phyloP scores from a whole-genome alignment of 2,888 invertebrate genomes.

The Marasmarcha lunaedactyla region DNA sequence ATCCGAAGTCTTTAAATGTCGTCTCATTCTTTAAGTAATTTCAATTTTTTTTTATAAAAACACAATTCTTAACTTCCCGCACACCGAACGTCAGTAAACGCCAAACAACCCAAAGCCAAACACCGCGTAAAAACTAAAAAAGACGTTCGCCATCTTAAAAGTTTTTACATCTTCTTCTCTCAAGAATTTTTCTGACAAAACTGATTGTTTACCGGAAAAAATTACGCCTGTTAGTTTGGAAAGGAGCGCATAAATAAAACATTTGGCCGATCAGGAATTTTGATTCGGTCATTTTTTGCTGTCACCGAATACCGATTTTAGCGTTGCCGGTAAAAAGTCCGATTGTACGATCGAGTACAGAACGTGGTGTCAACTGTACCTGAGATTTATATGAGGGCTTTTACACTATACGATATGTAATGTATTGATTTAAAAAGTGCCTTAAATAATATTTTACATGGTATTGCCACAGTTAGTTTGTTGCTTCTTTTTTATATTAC shows the following conservation, averaged over 20 bases:
- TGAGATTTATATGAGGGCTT: slow-evolving; percentile 35
- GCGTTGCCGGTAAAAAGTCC: slow-evolving; percentile 36
- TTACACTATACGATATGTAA: slow-evolving; percentile 27
- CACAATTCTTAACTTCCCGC: too few relatives aligned
- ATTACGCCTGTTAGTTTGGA: slow-evolving; percentile 65
- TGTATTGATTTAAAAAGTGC: background rate
- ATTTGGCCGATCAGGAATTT: slow-evolving; percentile 55
- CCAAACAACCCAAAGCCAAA: too few relatives aligned
- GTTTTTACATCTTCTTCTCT: slow-evolving; percentile 61
- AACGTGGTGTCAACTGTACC: slow-evolving; percentile 44
- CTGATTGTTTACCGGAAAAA: slow-evolving; percentile 70
- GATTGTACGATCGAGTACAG: slow-evolving; percentile 46
- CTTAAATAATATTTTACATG: too few relatives aligned
- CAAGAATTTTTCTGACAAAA: slow-evolving; percentile 67
- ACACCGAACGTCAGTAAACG: too few relatives aligned
- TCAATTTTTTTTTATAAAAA: too few relatives aligned
- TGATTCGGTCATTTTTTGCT: slow-evolving; percentile 59
- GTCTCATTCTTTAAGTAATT: too few relatives aligned
- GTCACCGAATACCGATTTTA: slow-evolving; percentile 36
- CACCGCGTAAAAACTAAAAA: too few relatives aligned
- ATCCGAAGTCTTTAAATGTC: too few relatives aligned
- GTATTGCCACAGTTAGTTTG: too few relatives aligned
- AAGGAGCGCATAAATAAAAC: slow-evolving; percentile 62
- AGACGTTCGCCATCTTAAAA: slow-evolving; percentile 21
- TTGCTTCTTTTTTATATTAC: too few relatives aligned